Conservation (phyloP, 2,888 invertebrate genomes). For the Agriotes lineatus region DNA sequence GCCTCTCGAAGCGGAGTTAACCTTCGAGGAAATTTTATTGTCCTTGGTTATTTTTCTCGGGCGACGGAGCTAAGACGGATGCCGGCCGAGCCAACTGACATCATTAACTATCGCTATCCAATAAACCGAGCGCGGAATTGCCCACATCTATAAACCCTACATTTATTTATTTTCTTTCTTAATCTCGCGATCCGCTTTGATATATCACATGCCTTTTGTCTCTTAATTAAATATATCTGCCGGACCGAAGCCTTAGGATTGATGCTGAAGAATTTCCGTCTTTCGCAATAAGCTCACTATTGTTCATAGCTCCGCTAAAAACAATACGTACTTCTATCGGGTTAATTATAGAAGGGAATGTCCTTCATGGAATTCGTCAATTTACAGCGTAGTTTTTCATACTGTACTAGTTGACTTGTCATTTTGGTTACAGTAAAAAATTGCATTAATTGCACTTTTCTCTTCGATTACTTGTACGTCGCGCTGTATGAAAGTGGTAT, state of each 20-base stretch:
- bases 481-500: no score
- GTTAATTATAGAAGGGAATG: no score
- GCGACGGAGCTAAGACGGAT: constrained; percentile 36
- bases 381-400: no score
- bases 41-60: constrained; percentile 15
- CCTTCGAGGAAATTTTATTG: not conserved
- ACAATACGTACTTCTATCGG: no score
- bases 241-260: constrained; percentile 30
- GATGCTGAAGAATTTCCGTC: constrained; percentile 25
- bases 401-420: no score
- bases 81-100: constrained; percentile 42
- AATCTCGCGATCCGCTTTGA: constrained; percentile 51
- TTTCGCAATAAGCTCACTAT: not conserved
- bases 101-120: constrained; percentile 49
- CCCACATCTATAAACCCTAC: constrained; percentile 46
- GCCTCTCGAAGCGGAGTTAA: not conserved
- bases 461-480: no score
- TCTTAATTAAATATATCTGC: constrained; percentile 50
- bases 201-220: constrained; percentile 51
- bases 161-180: constrained; percentile 50
- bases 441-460: no score
- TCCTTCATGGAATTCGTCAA: no score
- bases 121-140: constrained; percentile 45
- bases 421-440: no score
- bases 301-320: not conserved